Evolutionary conservation across 2,797 vertebrate species (phyloP).

Genomic region (Gymnoscopelus braueri): DNA sequence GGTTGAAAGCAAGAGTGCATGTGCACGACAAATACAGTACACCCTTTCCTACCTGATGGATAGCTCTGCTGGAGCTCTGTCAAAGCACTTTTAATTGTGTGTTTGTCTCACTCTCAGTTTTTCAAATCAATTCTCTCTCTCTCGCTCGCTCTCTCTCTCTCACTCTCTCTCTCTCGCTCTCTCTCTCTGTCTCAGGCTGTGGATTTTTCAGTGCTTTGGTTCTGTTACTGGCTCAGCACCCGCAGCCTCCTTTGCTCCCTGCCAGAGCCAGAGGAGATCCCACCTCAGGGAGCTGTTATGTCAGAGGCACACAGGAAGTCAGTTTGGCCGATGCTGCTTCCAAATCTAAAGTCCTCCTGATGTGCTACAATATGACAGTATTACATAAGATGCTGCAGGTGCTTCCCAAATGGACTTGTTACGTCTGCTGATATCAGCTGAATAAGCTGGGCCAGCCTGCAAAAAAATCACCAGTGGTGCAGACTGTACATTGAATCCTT

Average conservation of each 20-base stretch:
- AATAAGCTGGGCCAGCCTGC: conserved; percentile 6
- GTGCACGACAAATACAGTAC: conserved; percentile 8
- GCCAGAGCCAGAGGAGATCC: conserved; percentile 44
- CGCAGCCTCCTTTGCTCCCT: conserved; percentile 17
- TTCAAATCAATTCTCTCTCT: conserved; percentile 1
- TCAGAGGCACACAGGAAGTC: conserved; percentile 47
- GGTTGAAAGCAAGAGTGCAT: conserved; percentile 7
- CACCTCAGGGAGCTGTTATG: conserved; percentile 37
- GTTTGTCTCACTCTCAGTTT: conserved; percentile 1
- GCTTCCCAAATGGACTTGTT: conserved; percentile 29
- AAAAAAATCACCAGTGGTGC: conserved; percentile 10
- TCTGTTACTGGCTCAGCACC: conserved; percentile 38
- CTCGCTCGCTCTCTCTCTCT: conserved; percentile 1
- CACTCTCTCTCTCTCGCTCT: background rate
- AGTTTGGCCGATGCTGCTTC: conserved; percentile 27
- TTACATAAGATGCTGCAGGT: conserved; percentile 30
- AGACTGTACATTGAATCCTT: conserved; percentile 20
- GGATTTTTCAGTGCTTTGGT: conserved; percentile 43
- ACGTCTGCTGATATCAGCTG: conserved; percentile 27
- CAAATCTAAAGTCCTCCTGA: conserved; percentile 39
- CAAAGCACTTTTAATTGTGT: conserved; percentile 19
- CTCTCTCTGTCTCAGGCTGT: conserved; percentile 1
- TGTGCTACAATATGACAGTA: conserved; percentile 20
- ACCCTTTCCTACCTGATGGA: conserved; percentile 8
- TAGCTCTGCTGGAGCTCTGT: conserved; percentile 20